Evolutionary conservation across 2,113 vertebrate genomes (phyloP).

Genomic region (Bothrops jararaca): DNA sequence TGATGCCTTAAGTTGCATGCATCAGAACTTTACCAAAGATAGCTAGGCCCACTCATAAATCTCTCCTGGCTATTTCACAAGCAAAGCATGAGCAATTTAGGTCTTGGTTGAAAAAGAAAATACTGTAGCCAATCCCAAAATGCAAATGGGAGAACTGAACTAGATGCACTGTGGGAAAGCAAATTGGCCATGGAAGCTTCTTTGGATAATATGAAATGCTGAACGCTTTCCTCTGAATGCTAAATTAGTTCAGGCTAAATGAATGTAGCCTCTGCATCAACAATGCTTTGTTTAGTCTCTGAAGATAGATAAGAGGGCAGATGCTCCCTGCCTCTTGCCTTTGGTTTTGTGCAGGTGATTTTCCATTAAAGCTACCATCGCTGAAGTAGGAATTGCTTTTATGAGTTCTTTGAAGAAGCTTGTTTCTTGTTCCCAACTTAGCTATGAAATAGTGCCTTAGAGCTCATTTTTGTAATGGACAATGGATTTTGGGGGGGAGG

Average conservation of each 20-base stretch:
- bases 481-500: neutral
- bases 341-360: neutral
- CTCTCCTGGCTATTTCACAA: neutral
- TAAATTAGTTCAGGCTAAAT: constrained; percentile 9
- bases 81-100: neutral
- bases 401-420: neutral
- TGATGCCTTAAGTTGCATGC: neutral
- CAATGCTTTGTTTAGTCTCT: neutral
- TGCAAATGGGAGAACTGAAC: neutral
- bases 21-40: neutral
- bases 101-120: neutral
- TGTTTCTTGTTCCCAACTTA: neutral
- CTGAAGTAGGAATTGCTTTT: neutral
- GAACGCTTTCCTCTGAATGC: neutral
- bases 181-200: neutral
- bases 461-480: neutral
- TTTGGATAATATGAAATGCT: neutral
- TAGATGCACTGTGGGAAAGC: neutral
- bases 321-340: neutral
- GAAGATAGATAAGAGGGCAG: constrained; percentile 7
- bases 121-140: neutral
- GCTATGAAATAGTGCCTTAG: neutral
- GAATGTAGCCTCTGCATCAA: neutral
- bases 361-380: neutral
- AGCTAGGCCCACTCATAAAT: neutral